Base-by-base conservation (phyloP, 2,797 vertebrate genomes). In the Taeniopygia guttata region DNA sequence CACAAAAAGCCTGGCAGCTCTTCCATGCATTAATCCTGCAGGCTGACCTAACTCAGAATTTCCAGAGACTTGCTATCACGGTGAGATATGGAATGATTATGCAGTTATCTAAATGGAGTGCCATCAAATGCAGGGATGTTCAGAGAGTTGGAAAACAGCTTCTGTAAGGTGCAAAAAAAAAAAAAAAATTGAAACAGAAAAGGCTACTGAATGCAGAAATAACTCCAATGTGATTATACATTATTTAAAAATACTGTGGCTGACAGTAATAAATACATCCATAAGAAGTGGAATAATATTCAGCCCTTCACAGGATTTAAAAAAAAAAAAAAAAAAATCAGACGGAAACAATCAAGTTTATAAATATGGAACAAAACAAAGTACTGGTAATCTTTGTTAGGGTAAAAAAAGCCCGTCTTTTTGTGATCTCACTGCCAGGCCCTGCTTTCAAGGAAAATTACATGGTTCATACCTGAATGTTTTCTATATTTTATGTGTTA, bases 361-460 rank as follows among this genome's bases (percentile, higher is more conserved):
- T 7, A 92, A 62, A 83, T 56, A 91, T 64, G 49, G 45, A 94
- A 90, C 32, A 86, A 49, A 94, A 56, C 10, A 73, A 94, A 69
- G 69, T 78, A n/a, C 29, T 77, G 43, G 10, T 83, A 73, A 79
- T 88, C 51, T 40, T 86, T 92, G 27, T 75, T 49, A 84, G 17
- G 16, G 26, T 73, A 26, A 81, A 78, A 90, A 79, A 94, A 68
- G 4, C 4, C 5, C 32, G 77, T 13, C 16, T 78, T 94, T 95
- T 90, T 70, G 58, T 77, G 56, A 69, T 60, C 54, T 93, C 54
- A 54, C 36, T 93, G 59, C 13, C 68, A 94, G 86, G 70, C 29
- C 54, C 23, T 59, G 17, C 48, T 92, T 94, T 93, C 74, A 90
- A 93, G 82, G n/a, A 90, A 90, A 95, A 92, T 87, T 26, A 26